Percentiles rank a stretch among this genome's conserved stretches.
phyloP scores from a whole-genome alignment of 2,797 vertebrate genomes.

The Gymnopithys bicolor region DNA sequence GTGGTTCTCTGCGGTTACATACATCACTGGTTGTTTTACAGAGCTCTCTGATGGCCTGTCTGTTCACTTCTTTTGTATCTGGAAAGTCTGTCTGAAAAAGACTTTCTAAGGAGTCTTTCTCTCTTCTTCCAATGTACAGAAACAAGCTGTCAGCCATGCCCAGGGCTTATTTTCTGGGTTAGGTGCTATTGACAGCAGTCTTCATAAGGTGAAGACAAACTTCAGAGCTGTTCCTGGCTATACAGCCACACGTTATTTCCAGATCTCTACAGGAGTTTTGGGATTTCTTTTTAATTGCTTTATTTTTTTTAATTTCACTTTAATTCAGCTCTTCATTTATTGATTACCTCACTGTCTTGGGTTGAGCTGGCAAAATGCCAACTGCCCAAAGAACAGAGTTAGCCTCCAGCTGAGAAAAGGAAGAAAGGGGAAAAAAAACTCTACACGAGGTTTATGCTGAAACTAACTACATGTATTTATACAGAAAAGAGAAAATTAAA shows the following conservation, averaged over 20 bases:
- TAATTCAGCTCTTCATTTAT: neutral
- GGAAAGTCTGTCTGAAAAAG: neutral
- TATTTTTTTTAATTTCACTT: neutral
- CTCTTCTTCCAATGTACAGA: neutral
- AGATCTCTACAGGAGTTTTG: neutral
- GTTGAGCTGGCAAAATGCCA: too few species aligned
- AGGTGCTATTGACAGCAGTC: neutral
- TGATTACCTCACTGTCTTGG: neutral
- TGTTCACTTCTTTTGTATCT: neutral
- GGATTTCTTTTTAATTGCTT: neutral
- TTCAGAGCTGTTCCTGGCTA: neutral
- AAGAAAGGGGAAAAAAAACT: too few species aligned
- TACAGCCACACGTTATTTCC: neutral
- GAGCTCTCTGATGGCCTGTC: neutral
- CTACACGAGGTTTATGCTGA: too few species aligned
- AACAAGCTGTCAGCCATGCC: neutral
- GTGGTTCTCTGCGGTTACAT: accelerated
- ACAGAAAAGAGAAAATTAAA: too few species aligned
- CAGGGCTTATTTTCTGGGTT: neutral
- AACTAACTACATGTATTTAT: too few species aligned
- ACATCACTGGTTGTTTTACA: neutral
- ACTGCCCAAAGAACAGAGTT: too few species aligned
- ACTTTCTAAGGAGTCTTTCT: neutral
- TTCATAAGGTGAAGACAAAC: neutral
- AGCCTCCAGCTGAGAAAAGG: too few species aligned